Base-by-base conservation (phyloP, 2,113 vertebrate species). In the Prolemur simus region DNA sequence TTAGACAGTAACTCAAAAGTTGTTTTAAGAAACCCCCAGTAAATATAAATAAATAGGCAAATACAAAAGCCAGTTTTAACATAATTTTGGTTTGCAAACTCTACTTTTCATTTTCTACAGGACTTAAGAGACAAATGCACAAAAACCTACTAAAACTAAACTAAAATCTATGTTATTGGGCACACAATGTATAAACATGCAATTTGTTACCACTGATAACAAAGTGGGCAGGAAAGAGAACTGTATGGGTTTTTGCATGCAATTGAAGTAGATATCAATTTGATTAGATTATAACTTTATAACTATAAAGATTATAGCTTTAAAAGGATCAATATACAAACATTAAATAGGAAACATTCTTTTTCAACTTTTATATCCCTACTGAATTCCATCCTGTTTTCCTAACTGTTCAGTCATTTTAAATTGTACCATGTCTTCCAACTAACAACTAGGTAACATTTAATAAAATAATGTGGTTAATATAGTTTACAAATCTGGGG, bases 351-450 rank as follows among this genome's bases (percentile, higher is more conserved):
- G 8, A 94, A 83, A 89, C 2, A 81, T 45, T 73, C 39, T 15
- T 74, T 78, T 74, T 25, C 20, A 89, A 76, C 49, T 84, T 89
- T 82, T 93, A 37, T 68, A 63, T 58, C 37, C 60, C 45, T 89
- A 81, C 9, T 87, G 29, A 90, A 94, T 82, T 92, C 92, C 34
- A 94, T 42, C 56, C 49, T 94, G 17, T 64, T 96, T 92, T 96
- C 52, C 37, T 45, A 86, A 94, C 68, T 73, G 15, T 37, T 88
- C 37, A 85, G 27, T 86, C 58, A 82, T 86, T 91, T 92, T 82
- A 84, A 96, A 93, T 21, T 71, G 37, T 63, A 49, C 4, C 6
- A 42, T 89, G 12, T 88, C 77, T 83, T 69, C 17, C 27, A 66
- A 74, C 21, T 29, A 58, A 74, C 29, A 76, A 68, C 39, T 47